Base-by-base conservation (phyloP, 2,888 invertebrate genomes). In the Orthonychiurus folsomi region DNA sequence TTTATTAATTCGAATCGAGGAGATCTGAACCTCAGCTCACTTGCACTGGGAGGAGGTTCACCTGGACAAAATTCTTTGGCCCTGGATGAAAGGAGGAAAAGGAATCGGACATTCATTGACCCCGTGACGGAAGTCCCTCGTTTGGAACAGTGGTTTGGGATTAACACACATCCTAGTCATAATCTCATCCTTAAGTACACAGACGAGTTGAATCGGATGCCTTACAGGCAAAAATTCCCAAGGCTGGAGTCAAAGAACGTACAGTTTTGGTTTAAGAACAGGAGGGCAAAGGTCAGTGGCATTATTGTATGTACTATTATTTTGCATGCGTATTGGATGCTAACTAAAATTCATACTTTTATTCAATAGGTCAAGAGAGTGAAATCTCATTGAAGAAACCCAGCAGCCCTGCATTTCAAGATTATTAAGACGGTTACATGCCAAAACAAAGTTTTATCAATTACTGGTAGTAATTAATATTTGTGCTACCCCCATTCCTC, bases 181-280 rank as follows among this genome's bases (percentile, higher is more conserved):
- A 69, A 93, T 80, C 82, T 96, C 76, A 97, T 99, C 75, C 84
- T 97, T 72, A 94, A 96, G 78, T 99, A 95, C 78, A 97, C 97
- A 1, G 94, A 96, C 75, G 94, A 95, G 77, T 81, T 99, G 73
- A 99, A 99, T 78, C 85, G 89, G 68, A 94, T 95, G 87, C 92
- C 93, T 60, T 99, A 97, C 78, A 80, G 97, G 75, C 95, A 95
- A 79, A 96, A 97, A 79, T 99, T 97, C 78, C 99, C 97, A 1
- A 86, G 93, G n/a, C 82, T 99, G 67, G 97, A 97, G 78, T 93
- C 96, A 53, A 97, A 97, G 81, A 99, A 99, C 77, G 96, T 99
- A 71, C 97, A 99, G 79, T 94, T 99, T 78, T 99, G 99, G 99
- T 99, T 96, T 80, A 96, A 96, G 79, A 99, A 99, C 77, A 87